Base-by-base conservation (phyloP, 64 coral and sea anemone species). In the Orbicella faveolata region DNA sequence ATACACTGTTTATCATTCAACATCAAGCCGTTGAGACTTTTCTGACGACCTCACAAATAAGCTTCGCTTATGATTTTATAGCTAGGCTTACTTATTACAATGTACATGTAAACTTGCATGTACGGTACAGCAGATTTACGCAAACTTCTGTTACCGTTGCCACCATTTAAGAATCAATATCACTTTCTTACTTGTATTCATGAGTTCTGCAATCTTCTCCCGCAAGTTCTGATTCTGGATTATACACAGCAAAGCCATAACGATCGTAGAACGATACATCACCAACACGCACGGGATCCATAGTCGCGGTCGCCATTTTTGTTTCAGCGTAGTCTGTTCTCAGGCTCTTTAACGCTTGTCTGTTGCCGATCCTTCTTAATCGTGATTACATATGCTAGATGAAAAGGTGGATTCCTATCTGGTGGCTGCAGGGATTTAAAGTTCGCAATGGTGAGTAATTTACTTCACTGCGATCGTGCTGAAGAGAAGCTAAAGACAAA, bases 211-310 rank as follows among this genome's bases (percentile, higher is more conserved):
- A 66, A 35, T 92, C 90, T 19, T 92, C 90, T 25, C 74, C 90
- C 35, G 84, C 74, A 26, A 79, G 9, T 34, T 17, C 36, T 15
- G 90, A 87, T n/a, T 64, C 83, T 78, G 37, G 36, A 52, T 80
- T 87, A 25, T 79, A 92, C 1, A 92, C 54, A 39, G 90, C 90
- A 87, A 92, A 92, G 3, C 90, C 90, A 61, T 75, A 92, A 1
- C 20, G 37, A 51, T 92, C 90, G 59, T 79, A 92, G 17, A 23
- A 77, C 21, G 78, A 80, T 51, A 87, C 20, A 34, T 62, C 62
- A 79, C 30, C 63, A 76, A 36, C 41, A 25, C 19, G 73, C 52
- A 1, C 30, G 3, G 70, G 64, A 52, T 72, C 63, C 0, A 16
- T 41, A 26, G 63, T 6, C 17, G 16, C 62, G 0, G 19, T 21